Conservation (phyloP, 2,113 vertebrate genomes). For the Petaurus breviceps region DNA sequence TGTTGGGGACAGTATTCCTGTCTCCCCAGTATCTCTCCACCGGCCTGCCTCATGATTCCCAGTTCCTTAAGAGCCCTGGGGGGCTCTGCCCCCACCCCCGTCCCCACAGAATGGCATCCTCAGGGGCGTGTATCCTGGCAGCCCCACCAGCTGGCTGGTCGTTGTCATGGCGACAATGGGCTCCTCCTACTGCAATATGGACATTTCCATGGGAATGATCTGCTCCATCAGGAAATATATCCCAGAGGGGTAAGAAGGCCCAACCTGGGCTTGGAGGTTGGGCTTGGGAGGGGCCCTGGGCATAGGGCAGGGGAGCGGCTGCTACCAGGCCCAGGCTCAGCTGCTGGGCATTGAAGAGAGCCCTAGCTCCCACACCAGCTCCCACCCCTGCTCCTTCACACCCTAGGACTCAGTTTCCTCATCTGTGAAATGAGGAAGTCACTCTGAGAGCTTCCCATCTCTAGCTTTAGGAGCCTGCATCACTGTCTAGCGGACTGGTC, state of each 20-base stretch:
- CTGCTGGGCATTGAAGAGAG: neutral
- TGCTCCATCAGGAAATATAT: conserved; percentile 86
- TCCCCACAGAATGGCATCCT: conserved; percentile 91
- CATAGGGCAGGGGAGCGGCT: neutral
- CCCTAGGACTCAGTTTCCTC: neutral
- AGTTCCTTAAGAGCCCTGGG: neutral
- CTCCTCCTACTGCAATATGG: conserved; percentile 89
- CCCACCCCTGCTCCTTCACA: neutral
- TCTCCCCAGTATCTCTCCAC: too few species aligned
- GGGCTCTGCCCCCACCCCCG: conserved; percentile 9
- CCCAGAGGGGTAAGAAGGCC: conserved; percentile 86
- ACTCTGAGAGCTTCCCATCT: neutral
- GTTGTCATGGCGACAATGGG: conserved; percentile 91
- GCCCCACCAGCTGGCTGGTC: conserved; percentile 95
- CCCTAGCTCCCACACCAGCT: neutral
- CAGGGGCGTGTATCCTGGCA: conserved; percentile 95
- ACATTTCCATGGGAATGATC: conserved; percentile 92
- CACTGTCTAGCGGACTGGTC: neutral
- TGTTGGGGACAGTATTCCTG: neutral
- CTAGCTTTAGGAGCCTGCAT: neutral
- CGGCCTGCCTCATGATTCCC: neutral
- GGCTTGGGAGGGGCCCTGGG: neutral
- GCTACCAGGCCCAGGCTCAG: neutral
- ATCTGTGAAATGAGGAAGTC: neutral
- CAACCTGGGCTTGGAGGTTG: neutral